Evolutionary conservation across 2,113 vertebrate species (phyloP).

Genomic region (Mastomys natalensis): DNA sequence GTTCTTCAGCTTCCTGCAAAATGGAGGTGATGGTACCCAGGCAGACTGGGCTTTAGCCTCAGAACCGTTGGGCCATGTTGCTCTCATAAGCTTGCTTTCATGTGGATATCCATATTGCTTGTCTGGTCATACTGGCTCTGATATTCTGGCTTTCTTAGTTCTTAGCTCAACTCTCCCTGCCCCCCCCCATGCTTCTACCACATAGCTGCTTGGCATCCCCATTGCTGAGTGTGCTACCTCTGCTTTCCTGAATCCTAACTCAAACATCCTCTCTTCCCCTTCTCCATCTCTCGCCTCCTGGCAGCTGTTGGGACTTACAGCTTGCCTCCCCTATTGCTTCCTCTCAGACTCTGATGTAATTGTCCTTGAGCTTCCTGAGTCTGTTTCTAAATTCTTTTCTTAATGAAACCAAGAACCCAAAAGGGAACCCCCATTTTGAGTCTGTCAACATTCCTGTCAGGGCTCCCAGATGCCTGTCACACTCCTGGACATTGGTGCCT

Average conservation of each 20-base stretch:
- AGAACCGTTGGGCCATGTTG: background rate
- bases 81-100: too few species aligned
- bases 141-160: background rate
- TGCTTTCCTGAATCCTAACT: background rate
- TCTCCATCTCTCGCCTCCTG: background rate
- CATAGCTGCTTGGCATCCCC: background rate
- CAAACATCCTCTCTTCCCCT: background rate
- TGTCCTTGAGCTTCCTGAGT: background rate
- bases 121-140: background rate
- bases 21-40: background rate
- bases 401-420: background rate
- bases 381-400: background rate
- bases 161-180: too few species aligned
- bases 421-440: background rate
- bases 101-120: too few species aligned
- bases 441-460: background rate
- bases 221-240: background rate
- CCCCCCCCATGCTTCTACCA: background rate
- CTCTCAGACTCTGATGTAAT: background rate
- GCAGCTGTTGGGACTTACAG: background rate
- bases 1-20: background rate
- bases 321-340: background rate
- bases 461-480: background rate
- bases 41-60: background rate
- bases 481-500: background rate